Evolutionary conservation across 1,140 invertebrate species (phyloP).

Genomic region (Maniola jurtina): DNA sequence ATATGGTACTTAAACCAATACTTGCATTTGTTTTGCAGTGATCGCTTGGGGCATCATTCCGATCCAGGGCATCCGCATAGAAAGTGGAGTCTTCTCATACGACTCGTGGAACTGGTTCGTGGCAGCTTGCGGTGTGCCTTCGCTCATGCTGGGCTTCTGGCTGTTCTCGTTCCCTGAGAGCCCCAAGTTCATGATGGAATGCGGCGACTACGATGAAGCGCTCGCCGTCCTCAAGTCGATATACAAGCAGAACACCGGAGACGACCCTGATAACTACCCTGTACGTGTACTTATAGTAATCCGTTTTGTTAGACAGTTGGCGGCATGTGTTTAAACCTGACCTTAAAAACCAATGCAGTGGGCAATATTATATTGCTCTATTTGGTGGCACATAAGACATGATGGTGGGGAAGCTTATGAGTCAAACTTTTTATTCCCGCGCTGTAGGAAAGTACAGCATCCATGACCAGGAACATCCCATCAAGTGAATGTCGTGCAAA

Average conservation of each 20-base stretch:
- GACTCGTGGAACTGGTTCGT: constrained; percentile 89
- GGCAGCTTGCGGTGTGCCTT: constrained; percentile 83
- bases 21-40: constrained; percentile 65
- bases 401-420: no score
- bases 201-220: constrained; percentile 86
- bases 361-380: no score
- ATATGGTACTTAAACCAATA: no score
- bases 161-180: constrained; percentile 90
- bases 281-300: constrained; percentile 65
- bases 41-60: constrained; percentile 88
- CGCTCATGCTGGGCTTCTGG: constrained; percentile 82
- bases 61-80: constrained; percentile 79
- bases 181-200: constrained; percentile 90
- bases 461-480: no score
- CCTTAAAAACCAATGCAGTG: no score
- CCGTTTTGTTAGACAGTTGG: no score
- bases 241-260: constrained; percentile 85
- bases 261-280: constrained; percentile 82
- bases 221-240: constrained; percentile 84
- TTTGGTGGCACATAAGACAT: no score
- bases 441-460: no score
- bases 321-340: no score
- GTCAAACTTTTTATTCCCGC: no score
- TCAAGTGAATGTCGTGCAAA: no score
- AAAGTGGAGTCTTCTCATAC: constrained; percentile 80